Conservation (phyloP, 2,797 vertebrate species). For the Coracias cyanogaster region DNA sequence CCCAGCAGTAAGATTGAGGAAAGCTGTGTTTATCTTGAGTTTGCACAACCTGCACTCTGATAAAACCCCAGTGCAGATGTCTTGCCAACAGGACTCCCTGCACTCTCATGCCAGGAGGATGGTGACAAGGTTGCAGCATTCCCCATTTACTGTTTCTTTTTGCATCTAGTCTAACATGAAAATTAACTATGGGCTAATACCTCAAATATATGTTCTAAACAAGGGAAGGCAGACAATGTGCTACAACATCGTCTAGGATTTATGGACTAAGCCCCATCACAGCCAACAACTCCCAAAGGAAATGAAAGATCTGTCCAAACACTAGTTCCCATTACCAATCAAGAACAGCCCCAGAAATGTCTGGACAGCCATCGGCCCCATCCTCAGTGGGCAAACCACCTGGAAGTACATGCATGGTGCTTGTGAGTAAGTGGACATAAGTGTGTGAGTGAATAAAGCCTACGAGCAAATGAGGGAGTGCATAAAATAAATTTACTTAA, state of each 20-base stretch:
- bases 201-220: neutral
- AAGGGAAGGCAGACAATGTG: neutral
- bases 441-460: neutral
- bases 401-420: too few species aligned
- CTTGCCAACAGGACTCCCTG: neutral
- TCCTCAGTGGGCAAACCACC: neutral
- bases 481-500: neutral
- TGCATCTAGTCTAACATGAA: neutral
- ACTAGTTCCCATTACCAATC: neutral
- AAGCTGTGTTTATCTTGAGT: neutral
- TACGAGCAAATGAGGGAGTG: neutral
- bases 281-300: neutral
- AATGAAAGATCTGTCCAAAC: neutral
- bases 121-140: neutral
- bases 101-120: neutral
- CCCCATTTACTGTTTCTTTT: neutral
- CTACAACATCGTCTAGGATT: neutral
- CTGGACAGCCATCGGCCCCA: too few species aligned
- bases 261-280: neutral
- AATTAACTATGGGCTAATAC: neutral
- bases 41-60: neutral
- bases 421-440: neutral
- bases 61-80: neutral
- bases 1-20: neutral
- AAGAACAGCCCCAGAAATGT: neutral